Percentiles rank a stretch among this genome's conserved stretches.
Evolutionary conservation across 2,888 invertebrate genomes (phyloP).

Genomic region (Leptogaster cylindrica): DNA sequence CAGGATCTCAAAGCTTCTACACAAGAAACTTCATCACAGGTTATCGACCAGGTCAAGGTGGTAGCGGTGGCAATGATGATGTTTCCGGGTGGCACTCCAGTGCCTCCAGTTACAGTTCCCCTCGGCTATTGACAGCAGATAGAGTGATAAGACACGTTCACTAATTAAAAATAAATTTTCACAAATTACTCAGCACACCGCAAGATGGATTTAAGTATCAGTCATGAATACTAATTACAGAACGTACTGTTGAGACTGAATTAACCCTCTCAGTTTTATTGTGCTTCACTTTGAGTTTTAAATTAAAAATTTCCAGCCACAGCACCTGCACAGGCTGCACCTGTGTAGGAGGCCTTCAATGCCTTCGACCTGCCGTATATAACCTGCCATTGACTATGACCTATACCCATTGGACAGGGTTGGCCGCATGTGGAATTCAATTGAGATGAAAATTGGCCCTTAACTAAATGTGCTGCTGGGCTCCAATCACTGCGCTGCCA

Average conservation of each 20-base stretch:
- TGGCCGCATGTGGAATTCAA: background rate
- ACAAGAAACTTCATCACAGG: too few species aligned
- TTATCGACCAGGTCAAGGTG: too few species aligned
- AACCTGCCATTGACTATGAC: too few species aligned
- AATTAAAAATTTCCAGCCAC: background rate
- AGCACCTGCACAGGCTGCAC: background rate
- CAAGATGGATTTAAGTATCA: constrained; percentile 3
- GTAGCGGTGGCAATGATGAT: too few species aligned
- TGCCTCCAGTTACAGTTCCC: too few species aligned
- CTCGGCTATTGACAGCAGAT: background rate
- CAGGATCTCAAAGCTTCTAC: too few species aligned
- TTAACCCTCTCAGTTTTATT: background rate
- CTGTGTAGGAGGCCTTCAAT: too few species aligned
- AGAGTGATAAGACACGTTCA: constrained; percentile 12
- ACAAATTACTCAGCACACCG: constrained; percentile 17
- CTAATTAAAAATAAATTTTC: constrained; percentile 29
- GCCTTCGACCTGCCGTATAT: too few species aligned
- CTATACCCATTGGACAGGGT: background rate
- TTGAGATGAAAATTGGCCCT: background rate
- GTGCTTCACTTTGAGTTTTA: background rate
- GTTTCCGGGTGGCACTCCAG: too few species aligned
- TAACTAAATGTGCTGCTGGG: background rate
- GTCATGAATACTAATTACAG: constrained; percentile 11
- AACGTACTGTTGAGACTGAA: background rate
- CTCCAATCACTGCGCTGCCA: constrained; percentile 2